Evolutionary conservation across 2,888 invertebrate species (phyloP), one percentile per base, ranked within the genome.

Genomic region (Octonoba sinensis): DNA sequence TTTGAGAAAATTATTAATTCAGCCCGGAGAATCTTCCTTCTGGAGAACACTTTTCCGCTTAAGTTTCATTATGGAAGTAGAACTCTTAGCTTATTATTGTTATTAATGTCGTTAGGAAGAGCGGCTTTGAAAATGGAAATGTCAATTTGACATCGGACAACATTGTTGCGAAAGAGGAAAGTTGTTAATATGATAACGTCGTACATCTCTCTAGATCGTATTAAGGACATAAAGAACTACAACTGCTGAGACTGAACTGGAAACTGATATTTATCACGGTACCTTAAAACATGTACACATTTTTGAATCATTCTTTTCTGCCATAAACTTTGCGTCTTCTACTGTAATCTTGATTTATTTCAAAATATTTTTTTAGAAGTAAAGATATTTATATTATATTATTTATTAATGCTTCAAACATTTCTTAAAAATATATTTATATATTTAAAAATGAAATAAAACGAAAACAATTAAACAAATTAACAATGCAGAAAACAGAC

Each of bases 51-150:
- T 27, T 24, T 66, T 24, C 51, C 51, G 66, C 66, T 66, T 59
- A 59, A 22, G 47, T 47, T 51, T 72, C 62, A 36, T 62, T 72
- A 60, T 62, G 51, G 47, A 20, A 62, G 60, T 16, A 56, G 22
- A 56, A 56, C 18, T 12, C 56, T 56, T 11, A 11, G 18, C 18
- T 56, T 56, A 56, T 56, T 56, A 56, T 12, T 56, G 22, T 22
- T 20, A 56, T 56, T 20, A 18, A 56, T 56, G 13, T 16, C 56
- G 22, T 22, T 22, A 18, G 56, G 13, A 13, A 13, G 18, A n/a
- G 18, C 8, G 8, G 18, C 22, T 56, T 56, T n/a, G 11, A 18
- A 56, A 56, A n/a, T 12, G 22, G 56, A 56, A 56, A 56, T 20
- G 22, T 56, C 56, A 16, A 56, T 56, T n/a, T 56, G 18, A 20